Evolutionary conservation across 2,113 vertebrate genomes (phyloP).

Genomic region (Pyxicephalus adspersus): DNA sequence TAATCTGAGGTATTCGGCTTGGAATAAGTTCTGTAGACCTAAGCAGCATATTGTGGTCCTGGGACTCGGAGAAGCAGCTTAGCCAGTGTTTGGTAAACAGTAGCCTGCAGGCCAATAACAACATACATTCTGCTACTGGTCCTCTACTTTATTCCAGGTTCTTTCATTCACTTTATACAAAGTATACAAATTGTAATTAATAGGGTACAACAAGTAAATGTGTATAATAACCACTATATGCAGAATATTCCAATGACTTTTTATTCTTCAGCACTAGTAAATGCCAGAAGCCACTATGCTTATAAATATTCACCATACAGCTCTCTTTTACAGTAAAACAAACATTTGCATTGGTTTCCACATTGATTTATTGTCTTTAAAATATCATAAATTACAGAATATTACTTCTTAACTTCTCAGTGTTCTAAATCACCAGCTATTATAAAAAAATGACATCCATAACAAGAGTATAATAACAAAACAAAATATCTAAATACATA

Average conservation of each 20-base stretch:
- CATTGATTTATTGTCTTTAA: neutral
- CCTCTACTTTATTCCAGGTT: neutral
- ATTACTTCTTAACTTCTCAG: neutral
- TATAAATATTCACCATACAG: conserved; percentile 14
- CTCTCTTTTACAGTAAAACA: neutral
- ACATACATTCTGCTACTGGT: neutral
- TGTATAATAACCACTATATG: too few species aligned
- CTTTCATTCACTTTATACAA: neutral
- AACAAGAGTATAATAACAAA: neutral
- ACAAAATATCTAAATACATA: neutral
- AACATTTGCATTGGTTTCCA: conserved; percentile 11
- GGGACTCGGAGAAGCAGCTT: neutral
- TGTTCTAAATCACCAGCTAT: too few species aligned
- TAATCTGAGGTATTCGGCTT: too few species aligned
- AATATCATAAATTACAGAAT: neutral
- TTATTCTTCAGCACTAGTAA: neutral
- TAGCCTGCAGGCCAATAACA: conserved; percentile 15
- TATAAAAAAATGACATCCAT: neutral
- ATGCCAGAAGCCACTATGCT: neutral
- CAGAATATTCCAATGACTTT: neutral
- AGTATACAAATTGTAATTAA: too few species aligned
- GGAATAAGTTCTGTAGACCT: neutral
- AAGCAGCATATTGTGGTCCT: conserved; percentile 7
- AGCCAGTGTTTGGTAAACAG: conserved; percentile 3
- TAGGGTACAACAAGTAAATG: too few species aligned